A percentile compares a stretch with the other conserved stretches of the same genome.
phyloP scores from a whole-genome alignment of 2,888 invertebrate species.

The Cheilosia soror region DNA sequence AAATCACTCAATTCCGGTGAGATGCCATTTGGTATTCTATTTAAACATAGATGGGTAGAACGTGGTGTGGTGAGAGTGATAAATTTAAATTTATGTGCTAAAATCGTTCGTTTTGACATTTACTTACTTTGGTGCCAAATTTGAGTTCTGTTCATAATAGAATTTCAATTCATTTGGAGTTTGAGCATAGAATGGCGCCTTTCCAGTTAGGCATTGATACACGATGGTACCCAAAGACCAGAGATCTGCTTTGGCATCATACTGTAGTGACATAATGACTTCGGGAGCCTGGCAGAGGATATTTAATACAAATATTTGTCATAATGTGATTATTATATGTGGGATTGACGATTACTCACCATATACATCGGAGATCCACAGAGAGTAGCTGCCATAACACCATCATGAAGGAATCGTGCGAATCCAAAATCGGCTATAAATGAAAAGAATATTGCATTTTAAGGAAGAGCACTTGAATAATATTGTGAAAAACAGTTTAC shows the following conservation, averaged over 20 bases:
- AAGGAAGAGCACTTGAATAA: neutral
- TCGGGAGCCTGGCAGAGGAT: constrained; percentile 90
- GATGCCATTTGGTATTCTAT: constrained; percentile 96
- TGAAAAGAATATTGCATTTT: neutral
- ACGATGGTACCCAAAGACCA: constrained; percentile 99
- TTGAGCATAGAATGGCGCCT: constrained; percentile 99
- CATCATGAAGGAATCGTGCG: constrained; percentile 98
- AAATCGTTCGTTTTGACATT: constrained; percentile 12
- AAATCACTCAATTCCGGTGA: constrained; percentile 95
- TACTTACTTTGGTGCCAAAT: constrained; percentile 94
- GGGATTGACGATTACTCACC: constrained; percentile 85
- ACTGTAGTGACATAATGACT: constrained; percentile 99
- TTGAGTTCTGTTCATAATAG: constrained; percentile 97
- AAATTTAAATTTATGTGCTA: neutral
- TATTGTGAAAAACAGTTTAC: constrained; percentile 84
- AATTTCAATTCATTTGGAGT: constrained; percentile 98
- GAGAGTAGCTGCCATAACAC: constrained; percentile 99
- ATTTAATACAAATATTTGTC: neutral
- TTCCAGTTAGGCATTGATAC: constrained; percentile 98
- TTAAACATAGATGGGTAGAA: neutral
- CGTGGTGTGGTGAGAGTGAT: no score
- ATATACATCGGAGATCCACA: constrained; percentile 99
- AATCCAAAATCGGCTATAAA: constrained; percentile 98
- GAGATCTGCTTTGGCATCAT: constrained; percentile 99
- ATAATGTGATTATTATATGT: neutral